These are phyloP conservation scores for Coremacera marginata DNA, from an alignment of 2,888 invertebrate genomes.

Conservation along the genomic window DNA sequence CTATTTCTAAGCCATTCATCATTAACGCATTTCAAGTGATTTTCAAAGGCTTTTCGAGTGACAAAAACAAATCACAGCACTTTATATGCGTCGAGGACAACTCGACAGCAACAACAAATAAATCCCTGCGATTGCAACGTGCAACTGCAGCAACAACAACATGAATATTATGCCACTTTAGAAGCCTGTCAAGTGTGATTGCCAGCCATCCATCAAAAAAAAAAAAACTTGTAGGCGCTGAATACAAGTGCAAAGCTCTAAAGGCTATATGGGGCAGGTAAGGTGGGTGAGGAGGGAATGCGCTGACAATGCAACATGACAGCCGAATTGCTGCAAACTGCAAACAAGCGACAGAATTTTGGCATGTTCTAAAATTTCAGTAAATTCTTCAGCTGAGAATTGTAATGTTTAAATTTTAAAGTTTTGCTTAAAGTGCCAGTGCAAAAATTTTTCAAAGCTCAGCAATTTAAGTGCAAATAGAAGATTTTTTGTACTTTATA, in stretches of 20 bases:
- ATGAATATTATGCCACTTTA: constrained; percentile 51
- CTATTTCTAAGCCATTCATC: constrained; percentile 23
- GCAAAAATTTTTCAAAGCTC: too few relatives aligned
- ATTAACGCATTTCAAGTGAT: constrained; percentile 32
- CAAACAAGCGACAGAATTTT: not conserved
- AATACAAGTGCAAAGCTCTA: too few relatives aligned
- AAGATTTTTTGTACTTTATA: too few relatives aligned
- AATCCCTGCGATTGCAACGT: constrained; percentile 23
- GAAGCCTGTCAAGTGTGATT: constrained; percentile 60
- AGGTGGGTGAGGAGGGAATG: not conserved
- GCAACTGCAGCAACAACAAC: constrained; percentile 2
- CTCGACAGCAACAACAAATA: not conserved
- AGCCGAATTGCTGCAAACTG: not conserved
- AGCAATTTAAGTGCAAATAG: too few relatives aligned
- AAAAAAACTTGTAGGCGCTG: constrained; percentile 43
- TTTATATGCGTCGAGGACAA: constrained; percentile 30
- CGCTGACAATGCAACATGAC: not conserved
- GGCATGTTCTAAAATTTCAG: not conserved
- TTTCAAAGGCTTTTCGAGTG: constrained; percentile 22
- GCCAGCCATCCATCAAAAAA: constrained; percentile 54
- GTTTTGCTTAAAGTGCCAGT: too few relatives aligned
- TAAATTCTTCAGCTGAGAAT: too few relatives aligned
- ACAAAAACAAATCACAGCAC: constrained; percentile 37
- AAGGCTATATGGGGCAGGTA: not conserved
- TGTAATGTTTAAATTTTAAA: too few relatives aligned